These are phyloP conservation scores for Channa maculata DNA, from an alignment of 2,113 vertebrate species.

Conservation along the genomic window DNA sequence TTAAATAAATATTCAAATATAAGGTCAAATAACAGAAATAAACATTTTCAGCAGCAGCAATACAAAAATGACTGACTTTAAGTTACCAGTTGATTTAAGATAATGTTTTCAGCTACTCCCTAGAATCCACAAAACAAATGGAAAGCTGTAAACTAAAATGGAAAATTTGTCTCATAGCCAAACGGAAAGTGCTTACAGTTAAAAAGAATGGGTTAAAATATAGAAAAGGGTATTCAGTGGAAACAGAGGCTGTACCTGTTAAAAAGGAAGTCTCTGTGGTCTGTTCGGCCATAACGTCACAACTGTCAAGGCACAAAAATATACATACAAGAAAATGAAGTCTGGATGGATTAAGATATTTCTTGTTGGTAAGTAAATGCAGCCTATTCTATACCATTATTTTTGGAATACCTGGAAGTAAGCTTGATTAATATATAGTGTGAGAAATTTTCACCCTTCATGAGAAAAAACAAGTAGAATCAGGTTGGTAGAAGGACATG, in stretches of 20 bases:
- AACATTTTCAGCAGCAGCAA: background rate
- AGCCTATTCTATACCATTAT: too few species aligned
- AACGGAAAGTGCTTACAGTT: background rate
- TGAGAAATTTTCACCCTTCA: too few species aligned
- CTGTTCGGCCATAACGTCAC: background rate
- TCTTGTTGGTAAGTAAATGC: conserved; percentile 27
- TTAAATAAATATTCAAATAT: too few species aligned
- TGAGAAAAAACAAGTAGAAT: too few species aligned
- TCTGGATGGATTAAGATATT: background rate
- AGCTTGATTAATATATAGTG: too few species aligned
- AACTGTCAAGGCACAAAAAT: accelerated
- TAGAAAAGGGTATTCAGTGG: conserved; percentile 6
- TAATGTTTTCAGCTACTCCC: background rate
- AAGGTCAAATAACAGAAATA: too few species aligned
- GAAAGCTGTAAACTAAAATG: background rate
- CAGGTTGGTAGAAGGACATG: too few species aligned
- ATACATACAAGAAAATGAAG: conserved; percentile 7
- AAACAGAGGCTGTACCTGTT: conserved; percentile 1
- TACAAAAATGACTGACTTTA: too few species aligned
- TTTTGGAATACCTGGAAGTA: too few species aligned
- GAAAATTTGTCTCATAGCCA: background rate
- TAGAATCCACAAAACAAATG: background rate
- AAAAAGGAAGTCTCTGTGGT: conserved; percentile 28
- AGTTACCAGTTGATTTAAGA: too few species aligned
- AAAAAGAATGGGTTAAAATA: background rate